phyloP scores from a whole-genome alignment of 92 coral and sea anemone genomes.

The Porites lobata region DNA sequence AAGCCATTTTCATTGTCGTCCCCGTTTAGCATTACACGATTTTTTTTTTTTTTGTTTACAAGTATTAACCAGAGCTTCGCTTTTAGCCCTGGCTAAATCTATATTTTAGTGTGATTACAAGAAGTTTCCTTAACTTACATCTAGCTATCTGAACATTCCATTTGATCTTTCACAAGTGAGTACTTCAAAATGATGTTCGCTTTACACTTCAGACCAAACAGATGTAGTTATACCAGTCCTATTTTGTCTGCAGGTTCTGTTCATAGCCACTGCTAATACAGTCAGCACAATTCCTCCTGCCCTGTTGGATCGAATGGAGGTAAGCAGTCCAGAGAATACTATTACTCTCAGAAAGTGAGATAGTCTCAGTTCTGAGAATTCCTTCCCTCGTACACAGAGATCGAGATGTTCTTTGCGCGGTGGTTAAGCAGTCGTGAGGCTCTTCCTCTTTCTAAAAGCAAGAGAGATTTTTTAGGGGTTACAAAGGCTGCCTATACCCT shows the following conservation, averaged over 20 bases:
- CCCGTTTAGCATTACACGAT: too few relatives aligned
- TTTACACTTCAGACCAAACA: too few relatives aligned
- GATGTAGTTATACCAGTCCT: background rate
- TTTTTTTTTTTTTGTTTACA: too few relatives aligned
- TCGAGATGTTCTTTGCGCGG: too few relatives aligned
- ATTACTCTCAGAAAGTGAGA: too few relatives aligned
- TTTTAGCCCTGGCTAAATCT: too few relatives aligned
- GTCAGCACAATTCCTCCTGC: constrained; percentile 88
- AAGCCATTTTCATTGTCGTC: too few relatives aligned
- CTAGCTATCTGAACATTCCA: constrained; percentile 86
- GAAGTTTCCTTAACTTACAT: constrained; percentile 31
- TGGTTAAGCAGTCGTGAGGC: background rate
- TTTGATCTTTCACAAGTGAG: constrained; percentile 91
- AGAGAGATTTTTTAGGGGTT: background rate
- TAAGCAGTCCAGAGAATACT: background rate
- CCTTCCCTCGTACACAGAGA: too few relatives aligned
- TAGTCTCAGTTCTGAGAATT: too few relatives aligned
- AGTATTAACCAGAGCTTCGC: too few relatives aligned
- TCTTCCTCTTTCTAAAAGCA: background rate
- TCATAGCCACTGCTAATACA: constrained; percentile 89
- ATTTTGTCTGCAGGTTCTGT: constrained; percentile 77
- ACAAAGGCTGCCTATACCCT: too few relatives aligned
- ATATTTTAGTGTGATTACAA: too few relatives aligned
- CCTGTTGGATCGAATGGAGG: constrained; percentile 93
- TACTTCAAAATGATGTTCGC: background rate